phyloP scores from a whole-genome alignment of 1,140 invertebrate genomes.

The Drosophila novamexicana region DNA sequence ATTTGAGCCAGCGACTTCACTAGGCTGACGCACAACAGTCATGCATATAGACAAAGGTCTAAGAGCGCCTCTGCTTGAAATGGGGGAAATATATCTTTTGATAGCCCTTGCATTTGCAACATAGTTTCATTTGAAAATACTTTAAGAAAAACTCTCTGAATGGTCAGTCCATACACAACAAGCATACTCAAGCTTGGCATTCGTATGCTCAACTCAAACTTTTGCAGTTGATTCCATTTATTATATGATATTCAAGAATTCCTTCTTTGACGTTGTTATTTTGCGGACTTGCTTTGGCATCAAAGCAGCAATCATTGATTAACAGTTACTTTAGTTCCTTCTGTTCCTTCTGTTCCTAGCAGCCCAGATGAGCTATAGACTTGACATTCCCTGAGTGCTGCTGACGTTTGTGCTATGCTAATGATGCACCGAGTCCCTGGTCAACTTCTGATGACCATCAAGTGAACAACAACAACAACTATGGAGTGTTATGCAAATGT shows the following conservation, averaged over 20 bases:
- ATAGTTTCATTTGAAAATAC: no score
- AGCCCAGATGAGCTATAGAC: not conserved
- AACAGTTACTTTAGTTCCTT: not conserved
- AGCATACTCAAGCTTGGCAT: no score
- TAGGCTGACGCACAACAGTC: no score
- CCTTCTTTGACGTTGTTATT: not conserved
- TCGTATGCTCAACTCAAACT: not conserved
- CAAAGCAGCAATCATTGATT: not conserved
- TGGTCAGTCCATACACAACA: no score
- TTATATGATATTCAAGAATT: not conserved
- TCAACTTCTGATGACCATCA: constrained; percentile 34
- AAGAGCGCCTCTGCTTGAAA: no score
- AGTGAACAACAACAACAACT: constrained; percentile 12
- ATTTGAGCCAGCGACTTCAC: no score
- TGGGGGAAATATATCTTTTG: no score
- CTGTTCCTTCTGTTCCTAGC: not conserved
- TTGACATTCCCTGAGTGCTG: constrained; percentile 9
- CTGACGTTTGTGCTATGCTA: constrained; percentile 9
- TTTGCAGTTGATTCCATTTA: not conserved
- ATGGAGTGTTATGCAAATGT: constrained; percentile 45
- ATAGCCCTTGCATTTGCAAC: no score
- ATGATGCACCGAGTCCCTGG: constrained; percentile 16
- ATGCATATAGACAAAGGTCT: no score
- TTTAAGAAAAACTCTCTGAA: no score
- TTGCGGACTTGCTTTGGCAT: not conserved